Evolutionary conservation across 2,888 invertebrate genomes (phyloP).

Genomic region (Archips crataeganus): DNA sequence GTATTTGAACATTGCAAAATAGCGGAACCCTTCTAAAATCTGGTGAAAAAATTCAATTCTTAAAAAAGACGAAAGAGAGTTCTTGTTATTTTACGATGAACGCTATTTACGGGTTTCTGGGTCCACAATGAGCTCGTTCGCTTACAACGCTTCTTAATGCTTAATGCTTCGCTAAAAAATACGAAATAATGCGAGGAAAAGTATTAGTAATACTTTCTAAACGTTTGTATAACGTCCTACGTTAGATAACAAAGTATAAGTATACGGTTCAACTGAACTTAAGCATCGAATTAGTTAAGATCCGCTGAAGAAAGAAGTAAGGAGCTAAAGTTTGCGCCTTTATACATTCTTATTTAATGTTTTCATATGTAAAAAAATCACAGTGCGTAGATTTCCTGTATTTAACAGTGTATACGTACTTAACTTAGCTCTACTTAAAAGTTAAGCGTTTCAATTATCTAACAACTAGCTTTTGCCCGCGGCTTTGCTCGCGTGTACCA

Average conservation of each 20-base stretch:
- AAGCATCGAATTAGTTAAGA: not conserved
- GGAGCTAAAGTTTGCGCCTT: too few relatives aligned
- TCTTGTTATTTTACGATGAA: conserved; percentile 36
- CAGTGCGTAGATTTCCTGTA: too few relatives aligned
- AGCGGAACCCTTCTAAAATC: conserved; percentile 29
- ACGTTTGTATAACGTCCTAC: not conserved
- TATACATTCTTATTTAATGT: too few relatives aligned
- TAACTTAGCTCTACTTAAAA: too few relatives aligned
- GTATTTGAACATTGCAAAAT: not conserved
- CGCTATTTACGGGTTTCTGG: conserved; percentile 19
- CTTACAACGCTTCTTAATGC: conserved; percentile 33
- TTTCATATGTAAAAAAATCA: too few relatives aligned
- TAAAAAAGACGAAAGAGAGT: conserved; percentile 18
- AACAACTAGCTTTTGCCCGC: too few relatives aligned
- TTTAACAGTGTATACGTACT: too few relatives aligned
- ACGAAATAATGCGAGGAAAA: conserved; percentile 10
- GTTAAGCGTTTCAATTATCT: too few relatives aligned
- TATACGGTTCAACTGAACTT: not conserved
- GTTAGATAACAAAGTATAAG: not conserved
- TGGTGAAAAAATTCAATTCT: conserved; percentile 30
- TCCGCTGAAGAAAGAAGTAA: not conserved
- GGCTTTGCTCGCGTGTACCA: too few relatives aligned
- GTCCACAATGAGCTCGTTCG: conserved; percentile 33
- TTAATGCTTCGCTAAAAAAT: not conserved
- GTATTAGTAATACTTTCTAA: not conserved